Conservation (phyloP, 2,888 invertebrate genomes). For the Chorisops tibialis region DNA sequence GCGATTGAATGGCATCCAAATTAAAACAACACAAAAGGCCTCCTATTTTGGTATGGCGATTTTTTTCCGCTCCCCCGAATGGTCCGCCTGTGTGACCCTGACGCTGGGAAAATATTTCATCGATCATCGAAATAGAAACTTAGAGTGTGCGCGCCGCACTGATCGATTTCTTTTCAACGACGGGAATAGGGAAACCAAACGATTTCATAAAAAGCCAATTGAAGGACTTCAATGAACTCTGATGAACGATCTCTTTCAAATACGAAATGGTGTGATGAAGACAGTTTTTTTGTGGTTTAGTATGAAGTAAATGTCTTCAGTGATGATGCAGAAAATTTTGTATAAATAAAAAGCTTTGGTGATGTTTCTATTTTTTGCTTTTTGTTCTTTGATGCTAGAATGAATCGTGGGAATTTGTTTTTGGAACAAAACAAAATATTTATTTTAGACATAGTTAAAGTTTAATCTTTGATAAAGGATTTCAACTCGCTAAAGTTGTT, state of each 20-base stretch:
- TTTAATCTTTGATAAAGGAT: no score
- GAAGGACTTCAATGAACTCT: constrained; percentile 21
- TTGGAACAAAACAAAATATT: no score
- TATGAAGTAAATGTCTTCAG: no score
- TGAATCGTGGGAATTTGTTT: no score
- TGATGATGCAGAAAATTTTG: no score
- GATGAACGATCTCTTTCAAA: constrained; percentile 22
- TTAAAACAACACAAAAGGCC: constrained; percentile 22
- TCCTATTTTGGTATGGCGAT: constrained; percentile 17
- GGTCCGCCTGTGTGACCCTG: constrained; percentile 10
- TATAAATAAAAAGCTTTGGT: no score
- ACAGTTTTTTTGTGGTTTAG: not conserved
- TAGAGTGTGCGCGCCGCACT: not conserved
- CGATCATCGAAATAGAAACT: constrained; percentile 12
- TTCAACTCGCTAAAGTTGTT: no score
- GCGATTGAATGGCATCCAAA: constrained; percentile 15
- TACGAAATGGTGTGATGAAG: constrained; percentile 9
- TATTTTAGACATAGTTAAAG: no score
- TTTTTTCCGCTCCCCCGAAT: not conserved
- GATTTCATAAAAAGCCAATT: constrained; percentile 20
- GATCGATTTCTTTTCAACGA: constrained; percentile 9
- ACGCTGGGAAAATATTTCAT: constrained; percentile 20
- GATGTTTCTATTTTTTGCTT: no score
- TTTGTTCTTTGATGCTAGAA: no score
- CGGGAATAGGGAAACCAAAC: constrained; percentile 6